Percentiles rank a stretch among this genome's conserved stretches.
phyloP scores from a whole-genome alignment of 1,140 invertebrate genomes.

The Saxidomus purpurata region DNA sequence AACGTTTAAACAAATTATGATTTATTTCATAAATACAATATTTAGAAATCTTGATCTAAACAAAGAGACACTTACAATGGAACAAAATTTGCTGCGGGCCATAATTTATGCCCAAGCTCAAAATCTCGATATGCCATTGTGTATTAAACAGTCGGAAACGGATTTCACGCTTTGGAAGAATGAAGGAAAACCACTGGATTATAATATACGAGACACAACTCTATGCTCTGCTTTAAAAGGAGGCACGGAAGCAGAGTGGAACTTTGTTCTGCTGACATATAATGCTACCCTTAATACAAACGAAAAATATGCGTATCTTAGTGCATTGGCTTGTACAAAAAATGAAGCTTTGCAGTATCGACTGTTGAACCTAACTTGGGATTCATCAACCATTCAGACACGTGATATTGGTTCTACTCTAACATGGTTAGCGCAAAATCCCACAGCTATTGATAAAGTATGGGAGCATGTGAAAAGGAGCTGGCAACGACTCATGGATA shows the following conservation, averaged over 20 bases:
- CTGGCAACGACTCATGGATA: slow-evolving; percentile 26
- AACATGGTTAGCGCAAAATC: slow-evolving; percentile 25
- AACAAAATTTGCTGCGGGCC: slow-evolving; percentile 7
- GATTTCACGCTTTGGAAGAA: neutral
- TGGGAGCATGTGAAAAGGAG: slow-evolving; percentile 2
- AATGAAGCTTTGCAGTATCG: neutral
- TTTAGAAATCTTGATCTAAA: neutral
- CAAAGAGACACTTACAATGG: slow-evolving; percentile 3
- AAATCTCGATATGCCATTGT: neutral
- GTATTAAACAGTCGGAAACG: slow-evolving; percentile 3
- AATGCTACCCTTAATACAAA: slow-evolving; percentile 9
- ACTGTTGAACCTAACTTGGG: neutral
- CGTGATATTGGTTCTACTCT: slow-evolving; percentile 9
- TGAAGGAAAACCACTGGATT: neutral
- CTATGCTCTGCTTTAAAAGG: slow-evolving; percentile 21
- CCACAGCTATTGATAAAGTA: neutral
- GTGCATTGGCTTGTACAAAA: neutral
- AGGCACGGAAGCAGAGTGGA: neutral
- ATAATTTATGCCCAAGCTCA: neutral
- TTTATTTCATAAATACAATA: neutral
- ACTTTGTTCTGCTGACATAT: slow-evolving; percentile 7
- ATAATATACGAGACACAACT: neutral
- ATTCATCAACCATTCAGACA: neutral
- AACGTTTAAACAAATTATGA: neutral
- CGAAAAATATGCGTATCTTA: slow-evolving; percentile 18